Percentiles rank a stretch among this genome's conserved stretches.
Evolutionary conservation across 2,113 vertebrate species (phyloP).

Genomic region (Lasiurus borealis): DNA sequence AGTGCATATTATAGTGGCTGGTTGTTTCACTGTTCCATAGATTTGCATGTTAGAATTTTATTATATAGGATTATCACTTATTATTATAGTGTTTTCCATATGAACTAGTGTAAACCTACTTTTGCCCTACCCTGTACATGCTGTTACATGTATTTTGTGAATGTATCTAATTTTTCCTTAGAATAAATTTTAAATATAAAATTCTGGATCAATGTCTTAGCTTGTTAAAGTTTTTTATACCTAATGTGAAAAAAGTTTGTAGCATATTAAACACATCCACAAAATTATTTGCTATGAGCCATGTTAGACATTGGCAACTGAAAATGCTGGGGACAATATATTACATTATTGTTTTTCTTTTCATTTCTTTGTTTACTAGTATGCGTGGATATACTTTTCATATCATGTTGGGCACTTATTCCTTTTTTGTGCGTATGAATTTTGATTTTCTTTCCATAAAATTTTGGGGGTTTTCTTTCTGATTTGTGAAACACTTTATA

Average conservation of each 20-base stretch:
- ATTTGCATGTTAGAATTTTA: too few species aligned
- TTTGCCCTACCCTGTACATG: background rate
- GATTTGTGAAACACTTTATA: background rate
- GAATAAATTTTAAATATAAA: background rate
- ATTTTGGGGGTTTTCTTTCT: background rate
- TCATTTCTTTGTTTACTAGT: background rate
- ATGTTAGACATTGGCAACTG: background rate
- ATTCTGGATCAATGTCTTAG: background rate
- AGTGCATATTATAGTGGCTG: fast-evolving
- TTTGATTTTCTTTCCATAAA: background rate
- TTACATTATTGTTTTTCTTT: background rate
- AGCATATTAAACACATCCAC: background rate
- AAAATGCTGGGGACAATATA: background rate
- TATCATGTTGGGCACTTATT: background rate
- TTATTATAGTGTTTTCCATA: background rate
- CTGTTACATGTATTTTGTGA: background rate
- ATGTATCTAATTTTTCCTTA: background rate
- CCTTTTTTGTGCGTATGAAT: background rate
- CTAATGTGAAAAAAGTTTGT: background rate
- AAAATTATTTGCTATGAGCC: background rate
- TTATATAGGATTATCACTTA: background rate
- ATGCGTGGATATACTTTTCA: background rate
- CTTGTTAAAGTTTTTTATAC: background rate
- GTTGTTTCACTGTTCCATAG: too few species aligned
- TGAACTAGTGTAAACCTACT: background rate